Percentiles rank a stretch among this genome's conserved stretches.
Evolutionary conservation across 2,888 invertebrate species (phyloP).

Genomic region (Aphidius colemani): DNA sequence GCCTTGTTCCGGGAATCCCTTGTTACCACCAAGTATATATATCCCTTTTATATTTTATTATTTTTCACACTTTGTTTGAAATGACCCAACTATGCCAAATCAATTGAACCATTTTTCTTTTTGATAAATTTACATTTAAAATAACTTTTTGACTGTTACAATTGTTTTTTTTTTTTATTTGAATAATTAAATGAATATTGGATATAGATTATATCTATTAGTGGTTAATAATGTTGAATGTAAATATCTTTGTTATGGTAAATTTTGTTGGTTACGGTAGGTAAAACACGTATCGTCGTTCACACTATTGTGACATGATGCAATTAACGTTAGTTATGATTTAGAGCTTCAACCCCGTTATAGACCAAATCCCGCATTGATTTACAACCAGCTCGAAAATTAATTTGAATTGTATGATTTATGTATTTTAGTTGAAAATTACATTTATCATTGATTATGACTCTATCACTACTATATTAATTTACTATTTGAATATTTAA

Average conservation of each 20-base stretch:
- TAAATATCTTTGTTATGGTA: not conserved
- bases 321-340: conserved; percentile 47
- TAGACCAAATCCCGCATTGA: conserved; percentile 41
- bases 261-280: conserved; percentile 42
- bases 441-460: conserved; percentile 6
- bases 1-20: conserved; percentile 51
- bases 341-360: conserved; percentile 40
- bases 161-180: not conserved
- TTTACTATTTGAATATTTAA: not conserved
- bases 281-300: conserved; percentile 40
- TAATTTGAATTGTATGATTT: conserved; percentile 57
- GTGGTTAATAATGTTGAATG: too few relatives aligned
- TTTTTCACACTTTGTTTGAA: conserved; percentile 35
- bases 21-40: conserved; percentile 29
- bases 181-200: not conserved
- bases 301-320: conserved; percentile 40
- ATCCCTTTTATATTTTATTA: conserved; percentile 26
- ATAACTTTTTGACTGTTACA: not conserved
- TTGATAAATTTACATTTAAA: conserved; percentile 10
- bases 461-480: conserved; percentile 4
- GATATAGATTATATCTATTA: not conserved
- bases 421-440: conserved; percentile 44
- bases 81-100: conserved; percentile 45
- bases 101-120: not conserved
- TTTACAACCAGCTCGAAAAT: conserved; percentile 49